Evolutionary conservation across 2,113 vertebrate genomes (phyloP).

Genomic region (Otis tarda): DNA sequence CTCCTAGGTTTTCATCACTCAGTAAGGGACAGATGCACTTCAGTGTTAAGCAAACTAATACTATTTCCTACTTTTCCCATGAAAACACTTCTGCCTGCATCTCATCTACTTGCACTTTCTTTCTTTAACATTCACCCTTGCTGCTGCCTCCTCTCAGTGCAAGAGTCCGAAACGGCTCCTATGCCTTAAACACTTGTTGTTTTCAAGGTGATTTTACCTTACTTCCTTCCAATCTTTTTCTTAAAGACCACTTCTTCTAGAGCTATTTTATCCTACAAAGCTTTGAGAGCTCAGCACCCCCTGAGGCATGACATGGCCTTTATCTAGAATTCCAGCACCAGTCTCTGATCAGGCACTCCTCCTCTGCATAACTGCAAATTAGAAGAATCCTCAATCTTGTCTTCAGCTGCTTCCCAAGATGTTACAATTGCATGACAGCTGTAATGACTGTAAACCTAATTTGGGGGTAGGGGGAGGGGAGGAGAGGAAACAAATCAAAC

Average conservation of each 20-base stretch:
- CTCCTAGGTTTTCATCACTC: conserved; percentile 44
- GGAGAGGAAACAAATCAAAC: not conserved
- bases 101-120: not conserved
- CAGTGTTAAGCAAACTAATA: conserved; percentile 21
- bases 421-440: not conserved
- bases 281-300: not conserved
- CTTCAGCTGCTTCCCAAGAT: not conserved
- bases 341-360: not conserved
- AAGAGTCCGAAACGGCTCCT: not conserved
- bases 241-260: not conserved
- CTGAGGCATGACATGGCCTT: not conserved
- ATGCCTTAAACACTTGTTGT: not conserved
- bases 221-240: not conserved
- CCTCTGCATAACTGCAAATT: not conserved
- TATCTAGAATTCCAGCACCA: not conserved
- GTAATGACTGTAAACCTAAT: not conserved
- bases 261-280: not conserved
- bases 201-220: not conserved
- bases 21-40: conserved; percentile 38
- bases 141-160: not conserved
- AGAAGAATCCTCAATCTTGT: not conserved
- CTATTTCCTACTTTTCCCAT: not conserved
- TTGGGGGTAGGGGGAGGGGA: not conserved
- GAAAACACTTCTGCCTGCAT: not conserved
- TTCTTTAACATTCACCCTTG: not conserved